A percentile compares a stretch with the other conserved stretches of the same genome.
These are phyloP conservation scores for Drosophila cyrtoloma DNA, from an alignment of 2,888 invertebrate genomes.

Conservation along the genomic window DNA sequence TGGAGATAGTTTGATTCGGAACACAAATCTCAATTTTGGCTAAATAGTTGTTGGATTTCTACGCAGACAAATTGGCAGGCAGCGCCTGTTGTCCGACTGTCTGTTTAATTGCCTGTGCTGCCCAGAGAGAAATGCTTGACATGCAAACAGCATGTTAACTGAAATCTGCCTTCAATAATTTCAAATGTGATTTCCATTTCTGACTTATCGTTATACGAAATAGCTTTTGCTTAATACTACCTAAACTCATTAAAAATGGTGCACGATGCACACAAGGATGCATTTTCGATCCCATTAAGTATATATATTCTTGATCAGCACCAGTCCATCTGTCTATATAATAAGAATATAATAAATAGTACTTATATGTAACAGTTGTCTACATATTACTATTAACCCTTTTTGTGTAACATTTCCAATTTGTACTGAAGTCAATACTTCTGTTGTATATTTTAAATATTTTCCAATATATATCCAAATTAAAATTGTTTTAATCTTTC, in stretches of 20 bases:
- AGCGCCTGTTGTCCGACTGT: neutral
- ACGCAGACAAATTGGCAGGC: neutral
- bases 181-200: neutral
- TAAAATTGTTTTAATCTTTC: neutral
- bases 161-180: neutral
- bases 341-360: neutral
- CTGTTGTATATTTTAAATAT: neutral
- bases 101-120: neutral
- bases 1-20: neutral
- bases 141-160: neutral
- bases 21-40: neutral
- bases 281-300: neutral
- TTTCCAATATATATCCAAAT: neutral
- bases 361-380: too few species aligned
- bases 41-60: slow-evolving; percentile 6
- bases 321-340: neutral
- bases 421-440: neutral
- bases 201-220: neutral
- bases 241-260: neutral
- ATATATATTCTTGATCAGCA: neutral
- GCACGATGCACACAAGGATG: neutral
- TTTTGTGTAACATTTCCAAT: neutral
- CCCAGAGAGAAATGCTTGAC: neutral
- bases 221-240: neutral
- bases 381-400: neutral